Base-by-base conservation (phyloP, 2,888 invertebrate genomes). In the Cerastis rubricosa region DNA sequence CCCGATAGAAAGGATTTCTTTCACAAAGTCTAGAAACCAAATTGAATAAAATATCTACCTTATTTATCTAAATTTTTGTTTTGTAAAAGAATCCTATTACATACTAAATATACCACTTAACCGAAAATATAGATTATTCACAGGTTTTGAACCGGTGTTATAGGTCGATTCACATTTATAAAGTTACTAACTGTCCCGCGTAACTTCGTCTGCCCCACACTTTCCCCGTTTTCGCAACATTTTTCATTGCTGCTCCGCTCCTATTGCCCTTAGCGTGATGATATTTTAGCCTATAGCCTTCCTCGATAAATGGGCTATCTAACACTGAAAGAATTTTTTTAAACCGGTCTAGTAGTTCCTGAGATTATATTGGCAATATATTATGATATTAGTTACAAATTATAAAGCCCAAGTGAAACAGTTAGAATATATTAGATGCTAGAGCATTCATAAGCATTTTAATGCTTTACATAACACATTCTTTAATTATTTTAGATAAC, bases 1-100 rank as follows among this genome's bases (percentile, higher is more conserved):
- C 92, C 92, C 91, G 89, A 81, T 61, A 80, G 74, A 87, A 81
- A 85, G 81, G 77, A 76, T 77, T 76, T 78, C 82, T 80, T 85
- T 83, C 83, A 73, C 74, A 76, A 69, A 17, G 49, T 17, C 45
- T 35, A 43, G 12, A 64, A 51, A 71, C 59, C 47, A 70, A 72
- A 43, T 74, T 59, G 2, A 54, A 47, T 14, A 61, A 65, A 49
- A 35, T 68, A 70, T 43, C 47, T 54, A 73, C 57, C 72, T 73
- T 65, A 69, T 70, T 71, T 63, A 74, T 25, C 19, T 68, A 54
- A 35, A 0, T 68, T 85, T 73, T 73, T 76, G 72, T 59, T 68
- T 66, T 57, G 54, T 71, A 54, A 75, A 74, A 71, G 59, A 80
- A 59, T 68, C 72, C 51, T 71, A 2, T 57, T 72, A 17, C 19